Evolutionary conservation across 2,113 vertebrate genomes (phyloP).

Genomic region (Gallinago media): DNA sequence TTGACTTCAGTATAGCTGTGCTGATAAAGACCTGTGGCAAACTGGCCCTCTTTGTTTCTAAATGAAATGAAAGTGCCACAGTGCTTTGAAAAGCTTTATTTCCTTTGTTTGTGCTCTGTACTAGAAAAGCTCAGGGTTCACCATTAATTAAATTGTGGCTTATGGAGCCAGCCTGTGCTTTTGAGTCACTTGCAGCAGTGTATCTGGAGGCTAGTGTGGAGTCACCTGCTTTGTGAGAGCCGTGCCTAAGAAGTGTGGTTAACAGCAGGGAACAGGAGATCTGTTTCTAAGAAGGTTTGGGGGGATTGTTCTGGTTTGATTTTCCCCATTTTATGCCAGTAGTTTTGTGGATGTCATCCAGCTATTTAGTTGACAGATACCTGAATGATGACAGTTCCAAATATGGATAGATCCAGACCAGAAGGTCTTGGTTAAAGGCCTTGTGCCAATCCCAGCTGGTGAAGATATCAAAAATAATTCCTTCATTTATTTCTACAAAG

Average conservation of each 20-base stretch:
- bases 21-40: background rate
- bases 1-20: background rate
- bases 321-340: background rate
- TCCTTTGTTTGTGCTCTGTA: background rate
- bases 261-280: background rate
- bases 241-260: fast-evolving
- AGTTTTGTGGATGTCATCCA: background rate
- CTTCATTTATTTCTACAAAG: background rate
- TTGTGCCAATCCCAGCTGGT: background rate
- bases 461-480: background rate
- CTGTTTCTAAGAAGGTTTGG: background rate
- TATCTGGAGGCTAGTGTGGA: background rate
- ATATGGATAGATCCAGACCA: background rate
- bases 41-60: background rate
- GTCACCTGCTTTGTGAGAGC: background rate
- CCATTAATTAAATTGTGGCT: background rate
- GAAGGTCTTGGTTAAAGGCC: background rate
- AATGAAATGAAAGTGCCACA: background rate
- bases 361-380: background rate
- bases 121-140: background rate
- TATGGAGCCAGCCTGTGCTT: background rate
- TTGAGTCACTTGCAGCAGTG: background rate
- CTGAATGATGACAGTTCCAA: background rate
- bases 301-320: background rate
- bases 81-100: background rate